Base-by-base conservation (phyloP, 2,888 invertebrate genomes). In the Andrena haemorrhoa region DNA sequence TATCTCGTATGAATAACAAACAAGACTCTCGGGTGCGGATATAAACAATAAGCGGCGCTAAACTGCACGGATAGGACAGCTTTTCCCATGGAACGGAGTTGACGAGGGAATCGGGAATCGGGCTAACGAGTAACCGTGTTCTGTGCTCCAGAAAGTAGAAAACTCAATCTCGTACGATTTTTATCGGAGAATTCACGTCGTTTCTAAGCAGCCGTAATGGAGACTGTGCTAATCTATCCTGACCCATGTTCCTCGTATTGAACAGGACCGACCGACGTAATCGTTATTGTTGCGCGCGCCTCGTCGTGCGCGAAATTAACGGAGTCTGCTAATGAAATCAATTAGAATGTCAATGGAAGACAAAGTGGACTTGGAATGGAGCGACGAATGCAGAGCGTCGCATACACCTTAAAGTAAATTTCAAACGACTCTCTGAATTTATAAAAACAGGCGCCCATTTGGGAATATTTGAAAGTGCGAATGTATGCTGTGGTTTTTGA, bases 121-220 rank as follows among this genome's bases (percentile, higher is more conserved):
- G 58, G 35, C 16, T 75, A 77, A 56, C 66, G 65, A 75, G 58
- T 83, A 82, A 82, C 85, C 82, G 73, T 73, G 82, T 85, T 82
- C 33, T 75, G 76, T 78, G 85, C 75, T 75, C 83, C 74, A 78
- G 81, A 81, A 86, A 86, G 58, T 74, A 49, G 65, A 35, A 68
- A 61, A 78, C 63, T 35, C 29, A 31, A 63, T 64, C 41, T 35
- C 29, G 1, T 35, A 29, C 58, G 71, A 77, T 70, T 51, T 58
- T 60, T 16, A 47, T 64, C 41, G 20, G 2, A 49, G 2, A 6
- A 41, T 29, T 63, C 20, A 10, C 3, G 23, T 65, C n/a, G 23
- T 10, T 8, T 23, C 26, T 6, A 29, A 63, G 12, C 12, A 26
- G n/a, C 29, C 8, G 7, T 3, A 10, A 26, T 60, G 49, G 35